These are phyloP conservation scores for Scaptomyza tumidula DNA, from an alignment of 2,888 invertebrate genomes.

Conservation along the genomic window DNA sequence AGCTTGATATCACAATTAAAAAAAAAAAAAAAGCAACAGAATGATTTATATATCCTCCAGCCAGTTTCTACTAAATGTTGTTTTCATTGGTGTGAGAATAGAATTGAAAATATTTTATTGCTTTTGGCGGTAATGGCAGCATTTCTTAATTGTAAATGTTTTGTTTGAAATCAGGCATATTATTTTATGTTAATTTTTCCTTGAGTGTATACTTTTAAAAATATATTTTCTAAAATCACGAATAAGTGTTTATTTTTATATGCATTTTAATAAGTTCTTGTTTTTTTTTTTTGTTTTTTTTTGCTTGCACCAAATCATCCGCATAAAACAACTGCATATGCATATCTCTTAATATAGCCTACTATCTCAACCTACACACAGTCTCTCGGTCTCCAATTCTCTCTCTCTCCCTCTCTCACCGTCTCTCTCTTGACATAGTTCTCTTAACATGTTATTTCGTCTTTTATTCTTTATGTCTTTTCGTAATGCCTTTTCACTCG, in stretches of 20 bases:
- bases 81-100: not conserved
- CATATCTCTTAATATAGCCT: constrained; percentile 53
- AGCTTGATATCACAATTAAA: not conserved
- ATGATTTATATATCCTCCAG: not conserved
- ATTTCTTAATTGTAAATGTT: not conserved
- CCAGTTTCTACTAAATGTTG: constrained; percentile 1
- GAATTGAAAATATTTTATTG: not conserved
- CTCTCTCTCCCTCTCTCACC: not conserved
- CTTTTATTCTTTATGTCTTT: constrained; percentile 17
- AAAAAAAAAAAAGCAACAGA: not conserved
- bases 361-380: constrained; percentile 28
- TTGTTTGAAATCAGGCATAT: not conserved
- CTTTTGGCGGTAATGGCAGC: constrained; percentile 10
- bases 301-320: constrained; percentile 15
- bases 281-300: constrained; percentile 1
- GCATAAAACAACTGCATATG: constrained; percentile 45
- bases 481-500: constrained; percentile 20
- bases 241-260: constrained; percentile 9
- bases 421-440: not conserved
- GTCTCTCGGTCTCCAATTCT: not conserved
- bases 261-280: not conserved
- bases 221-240: constrained; percentile 1
- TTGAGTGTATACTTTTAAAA: constrained; percentile 1
- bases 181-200: not conserved
- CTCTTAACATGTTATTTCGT: not conserved